Percentiles rank a stretch among this genome's conserved stretches.
Conservation (phyloP, 1,140 invertebrate species). For the Drosophila sproati region DNA sequence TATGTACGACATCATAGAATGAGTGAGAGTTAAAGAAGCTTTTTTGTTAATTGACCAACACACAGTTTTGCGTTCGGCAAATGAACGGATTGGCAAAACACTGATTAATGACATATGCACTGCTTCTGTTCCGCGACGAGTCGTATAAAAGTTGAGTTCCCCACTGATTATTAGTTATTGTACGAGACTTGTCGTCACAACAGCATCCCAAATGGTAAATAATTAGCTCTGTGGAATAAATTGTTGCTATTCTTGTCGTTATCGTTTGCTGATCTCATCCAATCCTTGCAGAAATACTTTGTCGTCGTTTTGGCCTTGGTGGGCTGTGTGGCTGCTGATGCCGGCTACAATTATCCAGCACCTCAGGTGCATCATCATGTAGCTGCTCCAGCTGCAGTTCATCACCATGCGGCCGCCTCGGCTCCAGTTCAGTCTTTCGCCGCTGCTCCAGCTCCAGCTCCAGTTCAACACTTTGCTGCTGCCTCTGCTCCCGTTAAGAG, state of each 20-base stretch:
- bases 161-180: constrained; percentile 48
- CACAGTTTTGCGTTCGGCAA: constrained; percentile 38
- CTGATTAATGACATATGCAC: constrained; percentile 71
- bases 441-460: constrained; percentile 45
- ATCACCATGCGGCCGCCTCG: constrained; percentile 45
- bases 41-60: constrained; percentile 53
- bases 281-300: constrained; percentile 55
- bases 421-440: constrained; percentile 39
- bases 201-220: constrained; percentile 68
- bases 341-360: constrained; percentile 64
- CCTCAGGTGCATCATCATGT: constrained; percentile 16
- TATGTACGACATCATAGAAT: constrained; percentile 37
- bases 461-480: constrained; percentile 24
- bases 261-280: background rate
- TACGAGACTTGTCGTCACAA: constrained; percentile 57
- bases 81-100: constrained; percentile 5
- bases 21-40: constrained; percentile 16
- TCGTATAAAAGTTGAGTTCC: constrained; percentile 69
- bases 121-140: constrained; percentile 63
- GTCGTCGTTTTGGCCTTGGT: constrained; percentile 62
- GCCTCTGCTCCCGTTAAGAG: constrained; percentile 40
- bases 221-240: background rate
- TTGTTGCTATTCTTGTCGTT: too few species aligned
- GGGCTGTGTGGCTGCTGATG: constrained; percentile 59
- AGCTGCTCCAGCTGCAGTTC: constrained; percentile 41